Evolutionary conservation across 2,888 invertebrate species (phyloP).

Genomic region (Trichacis sp.): DNA sequence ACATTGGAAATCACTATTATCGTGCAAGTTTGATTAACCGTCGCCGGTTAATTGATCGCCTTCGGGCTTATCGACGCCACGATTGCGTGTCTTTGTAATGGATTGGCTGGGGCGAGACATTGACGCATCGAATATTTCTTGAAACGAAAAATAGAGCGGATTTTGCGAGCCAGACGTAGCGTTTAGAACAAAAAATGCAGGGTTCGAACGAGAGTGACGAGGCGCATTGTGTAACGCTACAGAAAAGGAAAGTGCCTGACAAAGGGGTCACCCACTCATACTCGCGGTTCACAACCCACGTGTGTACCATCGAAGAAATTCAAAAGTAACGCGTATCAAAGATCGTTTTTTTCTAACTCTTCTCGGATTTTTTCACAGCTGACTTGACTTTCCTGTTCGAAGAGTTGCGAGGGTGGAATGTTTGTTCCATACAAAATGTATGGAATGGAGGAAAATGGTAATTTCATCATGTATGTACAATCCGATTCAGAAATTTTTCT

Average conservation of each 20-base stretch:
- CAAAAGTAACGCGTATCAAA: constrained; percentile 52
- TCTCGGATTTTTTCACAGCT: constrained; percentile 56
- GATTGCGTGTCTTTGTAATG: constrained; percentile 35
- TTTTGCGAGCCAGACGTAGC: not conserved
- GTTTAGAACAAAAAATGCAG: not conserved
- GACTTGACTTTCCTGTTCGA: constrained; percentile 52
- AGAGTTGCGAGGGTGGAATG: not conserved
- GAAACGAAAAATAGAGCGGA: not conserved
- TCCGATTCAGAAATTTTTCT: no score
- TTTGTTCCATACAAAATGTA: not conserved
- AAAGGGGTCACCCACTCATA: constrained; percentile 44
- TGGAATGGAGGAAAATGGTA: no score
- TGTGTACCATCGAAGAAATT: constrained; percentile 32
- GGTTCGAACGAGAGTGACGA: constrained; percentile 45
- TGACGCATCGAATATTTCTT: no score
- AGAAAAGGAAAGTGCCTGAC: constrained; percentile 40
- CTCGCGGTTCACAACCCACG: constrained; percentile 34
- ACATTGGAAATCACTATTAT: constrained; percentile 34
- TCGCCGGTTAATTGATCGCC: constrained; percentile 59
- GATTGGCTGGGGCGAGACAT: no score
- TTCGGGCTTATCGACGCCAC: constrained; percentile 35
- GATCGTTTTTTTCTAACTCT: constrained; percentile 52
- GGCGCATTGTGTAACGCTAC: constrained; percentile 35
- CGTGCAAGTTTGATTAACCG: constrained; percentile 55
- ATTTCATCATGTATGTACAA: no score